These are phyloP conservation scores for Callorhinus ursinus DNA, from an alignment of 2,113 vertebrate genomes.

Conservation along the genomic window DNA sequence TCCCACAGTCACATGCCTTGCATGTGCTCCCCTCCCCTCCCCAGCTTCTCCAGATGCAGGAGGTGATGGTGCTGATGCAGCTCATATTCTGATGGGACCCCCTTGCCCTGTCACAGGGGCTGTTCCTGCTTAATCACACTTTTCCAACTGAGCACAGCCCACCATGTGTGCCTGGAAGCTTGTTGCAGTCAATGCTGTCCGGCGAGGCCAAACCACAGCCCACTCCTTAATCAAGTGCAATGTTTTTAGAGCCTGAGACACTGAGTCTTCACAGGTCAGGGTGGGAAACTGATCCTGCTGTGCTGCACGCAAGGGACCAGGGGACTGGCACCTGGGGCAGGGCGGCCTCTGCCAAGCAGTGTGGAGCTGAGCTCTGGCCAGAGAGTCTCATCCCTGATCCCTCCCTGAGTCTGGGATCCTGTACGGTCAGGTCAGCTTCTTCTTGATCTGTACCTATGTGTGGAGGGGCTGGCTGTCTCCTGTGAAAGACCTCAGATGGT, in stretches of 20 bases:
- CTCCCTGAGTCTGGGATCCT: neutral
- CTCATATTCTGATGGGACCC: slow-evolving; percentile 92
- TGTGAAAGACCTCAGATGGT: rapidly evolving
- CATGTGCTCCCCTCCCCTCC: neutral
- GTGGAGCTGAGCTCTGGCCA: neutral
- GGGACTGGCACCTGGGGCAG: neutral
- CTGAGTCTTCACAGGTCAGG: neutral
- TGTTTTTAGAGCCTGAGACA: neutral
- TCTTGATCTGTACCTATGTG: neutral
- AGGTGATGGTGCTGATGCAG: slow-evolving; percentile 95
- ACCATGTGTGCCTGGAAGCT: neutral
- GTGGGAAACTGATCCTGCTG: neutral
- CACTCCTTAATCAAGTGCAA: neutral
- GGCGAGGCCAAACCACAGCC: neutral
- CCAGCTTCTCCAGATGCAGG: slow-evolving; percentile 93
- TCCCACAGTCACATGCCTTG: neutral
- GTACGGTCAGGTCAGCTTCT: neutral
- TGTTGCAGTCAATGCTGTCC: neutral
- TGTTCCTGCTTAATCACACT: neutral
- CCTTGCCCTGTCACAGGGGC: slow-evolving; percentile 1
- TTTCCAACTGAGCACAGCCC: neutral
- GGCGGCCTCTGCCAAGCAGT: neutral
- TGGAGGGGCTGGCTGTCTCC: neutral
- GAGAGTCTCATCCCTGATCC: neutral
- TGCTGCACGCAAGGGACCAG: rapidly evolving